A percentile compares a stretch with the other conserved stretches of the same genome.
phyloP scores from a whole-genome alignment of 2,888 invertebrate species.

The Carpatolechia fugitivella region DNA sequence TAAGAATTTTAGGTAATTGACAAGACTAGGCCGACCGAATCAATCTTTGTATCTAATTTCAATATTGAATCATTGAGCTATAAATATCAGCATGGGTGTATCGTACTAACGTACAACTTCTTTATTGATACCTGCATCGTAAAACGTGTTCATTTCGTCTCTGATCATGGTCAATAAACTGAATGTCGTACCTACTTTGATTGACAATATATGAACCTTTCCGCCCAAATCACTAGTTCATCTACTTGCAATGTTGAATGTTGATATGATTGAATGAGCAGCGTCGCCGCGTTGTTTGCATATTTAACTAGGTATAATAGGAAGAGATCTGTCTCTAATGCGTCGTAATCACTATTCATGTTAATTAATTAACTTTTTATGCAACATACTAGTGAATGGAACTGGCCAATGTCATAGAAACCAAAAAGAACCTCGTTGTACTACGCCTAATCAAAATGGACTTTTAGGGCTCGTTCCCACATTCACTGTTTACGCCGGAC shows the following conservation, averaged over 20 bases:
- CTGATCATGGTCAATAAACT: no score
- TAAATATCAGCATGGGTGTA: conserved; percentile 1
- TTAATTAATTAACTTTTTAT: conserved; percentile 19
- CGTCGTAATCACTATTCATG: conserved; percentile 18
- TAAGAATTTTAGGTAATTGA: conserved; percentile 26
- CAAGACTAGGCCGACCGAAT: conserved; percentile 8
- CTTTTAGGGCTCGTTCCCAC: no score
- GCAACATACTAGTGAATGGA: conserved; percentile 13
- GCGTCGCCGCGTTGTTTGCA: conserved; percentile 11
- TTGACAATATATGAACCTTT: no score
- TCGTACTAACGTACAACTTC: not conserved
- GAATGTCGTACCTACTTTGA: no score
- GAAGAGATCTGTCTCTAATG: conserved; percentile 19
- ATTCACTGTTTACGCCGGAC: no score
- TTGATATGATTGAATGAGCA: conserved; percentile 9
- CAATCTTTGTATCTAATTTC: conserved; percentile 15
- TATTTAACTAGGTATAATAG: conserved; percentile 16
- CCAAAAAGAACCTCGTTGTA: not conserved
- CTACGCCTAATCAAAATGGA: not conserved
- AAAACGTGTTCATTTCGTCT: no score
- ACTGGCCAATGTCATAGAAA: conserved; percentile 12
- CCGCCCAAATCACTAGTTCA: not conserved
- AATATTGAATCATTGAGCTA: not conserved
- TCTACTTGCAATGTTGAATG: conserved; percentile 13
- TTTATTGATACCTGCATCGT: no score